Evolutionary conservation across 1,140 invertebrate genomes (phyloP), one percentile per base, ranked within the genome.

Genomic region (Drosophila teissieri): DNA sequence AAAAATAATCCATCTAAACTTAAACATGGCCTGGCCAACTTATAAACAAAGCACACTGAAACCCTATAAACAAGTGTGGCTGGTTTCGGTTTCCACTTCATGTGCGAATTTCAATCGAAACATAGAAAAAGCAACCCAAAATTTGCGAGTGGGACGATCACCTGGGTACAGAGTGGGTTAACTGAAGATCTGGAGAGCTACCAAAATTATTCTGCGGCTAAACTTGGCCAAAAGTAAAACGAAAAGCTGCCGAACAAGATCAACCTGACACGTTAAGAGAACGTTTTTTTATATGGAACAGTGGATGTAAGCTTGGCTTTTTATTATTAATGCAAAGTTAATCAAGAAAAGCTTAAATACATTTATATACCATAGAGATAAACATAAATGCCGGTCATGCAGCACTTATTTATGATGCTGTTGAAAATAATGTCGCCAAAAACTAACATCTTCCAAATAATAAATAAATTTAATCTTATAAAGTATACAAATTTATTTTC

Each of bases 31-130:
- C 75, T 58, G 63, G 82, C 78, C 68, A 73, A 82, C 61, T 77
- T 78, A 75, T 82, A 82, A 76, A 77, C 73, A 68, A 75, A 76
- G 37, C 55, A 40, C 44, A 19, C 49, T 8, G 51, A 55, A 31
- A 52, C 74, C 65, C 82, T 86, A 83, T 68, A 82, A 83, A 69
- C 82, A 78, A 86, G 75, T 76, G 73, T 61, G 74, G 63, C 83
- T 62, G 84, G 83, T 86, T 88, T 76, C 37, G 31, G 45, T 27
- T 63, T 54, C 39, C 52, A 55, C 36, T 37, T 31, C 8, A 19
- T 37, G 62, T 61, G 62, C 62, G 56, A 51, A 65, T 22, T 15
- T 34, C 24, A 49, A 22, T 37, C 54, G 46, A 31, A 72, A 48
- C 51, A 31, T 42, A 15, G 19, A 42, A 72, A 53, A 40, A 36